Evolutionary conservation across 2,888 invertebrate species (phyloP), one percentile per base, ranked within the genome.

Genomic region (Nomada hirtipes): DNA sequence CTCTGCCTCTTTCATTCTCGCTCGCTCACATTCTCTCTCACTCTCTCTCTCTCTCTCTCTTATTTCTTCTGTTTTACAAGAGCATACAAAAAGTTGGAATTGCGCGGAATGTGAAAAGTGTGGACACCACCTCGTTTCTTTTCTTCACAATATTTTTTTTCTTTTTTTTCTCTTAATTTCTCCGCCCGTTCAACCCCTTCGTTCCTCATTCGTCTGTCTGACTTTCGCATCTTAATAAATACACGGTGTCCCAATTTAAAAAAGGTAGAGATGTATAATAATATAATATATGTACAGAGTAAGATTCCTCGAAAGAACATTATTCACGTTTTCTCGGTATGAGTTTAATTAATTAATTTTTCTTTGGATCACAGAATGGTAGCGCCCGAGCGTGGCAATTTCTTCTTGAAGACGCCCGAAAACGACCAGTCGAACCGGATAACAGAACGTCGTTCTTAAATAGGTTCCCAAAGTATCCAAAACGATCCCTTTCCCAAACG

Each of bases 351-450:
- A 77, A 82, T 79, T 79, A 69, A 50, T 87, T 75, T 78, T 88
- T 89, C 81, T 79, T 89, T 90, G 88, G 89, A 92, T 92, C 91
- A 92, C 92, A 92, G 92, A 92, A 91, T 90, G 87, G 89, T 92
- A 92, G 91, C 91, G 91, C 91, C 89, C 91, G 91, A 92, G 91
- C 91, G 83, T 90, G 90, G 88, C 90, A 88, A 89, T 89, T 86
- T 88, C 72, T 84, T 83, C 79, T 84, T 85, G 83, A 76, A 89
- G 86, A 90, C 88, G 79, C 82, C 88, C 89, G 90, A 90, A 89
- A 91, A 90, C 87, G 86, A 87, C 82, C 85, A 18, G 23, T 15
- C 60, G 44, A 20, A 52, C 4, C 23, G 18, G 36, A 15, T 11
- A 7, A 47, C 26, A 29, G 18, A 26, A 18, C 29, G 13, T 64